These are phyloP conservation scores for Tilapia sparmanii DNA, from an alignment of 2,113 vertebrate species.

Conservation along the genomic window DNA sequence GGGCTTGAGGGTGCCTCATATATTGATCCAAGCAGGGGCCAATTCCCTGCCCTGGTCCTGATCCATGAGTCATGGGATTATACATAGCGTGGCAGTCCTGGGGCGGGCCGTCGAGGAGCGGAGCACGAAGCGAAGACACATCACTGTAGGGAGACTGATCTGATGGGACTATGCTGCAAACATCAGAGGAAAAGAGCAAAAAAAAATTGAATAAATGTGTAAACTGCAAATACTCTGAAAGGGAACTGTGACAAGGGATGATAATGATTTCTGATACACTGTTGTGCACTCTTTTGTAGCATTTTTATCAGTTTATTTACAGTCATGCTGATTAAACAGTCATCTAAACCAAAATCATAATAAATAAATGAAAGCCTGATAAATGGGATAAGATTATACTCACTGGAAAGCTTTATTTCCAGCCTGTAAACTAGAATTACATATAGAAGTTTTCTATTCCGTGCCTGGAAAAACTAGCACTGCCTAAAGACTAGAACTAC, in stretches of 20 bases:
- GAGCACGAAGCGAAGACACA: conserved; percentile 58
- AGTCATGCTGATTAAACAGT: not conserved
- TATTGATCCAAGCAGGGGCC: conserved; percentile 83
- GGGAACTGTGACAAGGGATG: not conserved
- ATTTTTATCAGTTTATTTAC: not conserved
- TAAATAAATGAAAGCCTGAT: not conserved
- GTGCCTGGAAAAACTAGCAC: not conserved
- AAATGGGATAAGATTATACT: not conserved
- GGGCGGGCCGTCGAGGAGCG: conserved; percentile 50
- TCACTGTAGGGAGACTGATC: conserved; percentile 60
- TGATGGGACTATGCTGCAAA: conserved; percentile 49
- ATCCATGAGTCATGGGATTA: conserved; percentile 76
- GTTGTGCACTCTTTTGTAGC: not conserved
- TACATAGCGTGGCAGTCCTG: conserved; percentile 78
- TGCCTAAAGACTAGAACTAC: not conserved
- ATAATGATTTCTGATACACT: not conserved
- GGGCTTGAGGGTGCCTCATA: conserved; percentile 77
- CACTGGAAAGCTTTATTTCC: not conserved
- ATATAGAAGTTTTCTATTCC: accelerated
- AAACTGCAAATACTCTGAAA: not conserved
- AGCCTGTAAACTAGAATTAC: not conserved
- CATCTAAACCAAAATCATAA: not conserved
- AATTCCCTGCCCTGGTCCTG: conserved; percentile 59
- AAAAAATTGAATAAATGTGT: not conserved
- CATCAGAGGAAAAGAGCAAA: not conserved